Conservation (phyloP, 2,888 invertebrate genomes). For the Gonocerus acuteangulatus region DNA sequence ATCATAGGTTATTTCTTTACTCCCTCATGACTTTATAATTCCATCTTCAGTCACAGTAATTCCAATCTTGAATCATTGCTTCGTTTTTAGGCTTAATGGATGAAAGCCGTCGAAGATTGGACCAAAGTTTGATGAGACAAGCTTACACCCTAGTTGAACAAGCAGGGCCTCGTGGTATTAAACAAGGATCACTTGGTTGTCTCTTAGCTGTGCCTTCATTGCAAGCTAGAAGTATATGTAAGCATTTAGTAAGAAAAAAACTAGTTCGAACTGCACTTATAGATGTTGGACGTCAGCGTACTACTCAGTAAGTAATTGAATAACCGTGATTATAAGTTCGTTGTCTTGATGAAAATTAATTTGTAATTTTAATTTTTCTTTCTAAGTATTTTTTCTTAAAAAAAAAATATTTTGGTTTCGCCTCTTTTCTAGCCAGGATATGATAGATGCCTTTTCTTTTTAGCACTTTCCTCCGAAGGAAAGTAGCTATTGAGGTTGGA, state of each 20-base stretch:
- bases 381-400: too few relatives aligned
- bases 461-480: too few relatives aligned
- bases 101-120: slow-evolving; percentile 37
- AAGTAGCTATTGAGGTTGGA: too few relatives aligned
- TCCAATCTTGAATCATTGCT: too few relatives aligned
- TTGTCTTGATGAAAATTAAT: too few relatives aligned
- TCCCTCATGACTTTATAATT: too few relatives aligned
- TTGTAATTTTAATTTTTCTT: too few relatives aligned
- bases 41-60: too few relatives aligned
- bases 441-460: too few relatives aligned
- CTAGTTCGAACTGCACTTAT: slow-evolving; percentile 49
- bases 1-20: too few relatives aligned
- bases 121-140: slow-evolving; percentile 47
- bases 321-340: too few relatives aligned
- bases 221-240: slow-evolving; percentile 46
- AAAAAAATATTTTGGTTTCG: too few relatives aligned
- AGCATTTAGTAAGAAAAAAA: slow-evolving; percentile 45
- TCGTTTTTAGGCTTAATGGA: slow-evolving; percentile 39
- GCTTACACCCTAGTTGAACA: slow-evolving; percentile 48
- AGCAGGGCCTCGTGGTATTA: slow-evolving; percentile 49
- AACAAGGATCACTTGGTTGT: slow-evolving; percentile 45
- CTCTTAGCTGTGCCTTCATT: slow-evolving; percentile 46
- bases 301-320: slow-evolving; percentile 44
- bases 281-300: slow-evolving; percentile 51
- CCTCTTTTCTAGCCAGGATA: neutral